Evolutionary conservation across 1,140 invertebrate species (phyloP).

Genomic region (Drosophila tsacasi): DNA sequence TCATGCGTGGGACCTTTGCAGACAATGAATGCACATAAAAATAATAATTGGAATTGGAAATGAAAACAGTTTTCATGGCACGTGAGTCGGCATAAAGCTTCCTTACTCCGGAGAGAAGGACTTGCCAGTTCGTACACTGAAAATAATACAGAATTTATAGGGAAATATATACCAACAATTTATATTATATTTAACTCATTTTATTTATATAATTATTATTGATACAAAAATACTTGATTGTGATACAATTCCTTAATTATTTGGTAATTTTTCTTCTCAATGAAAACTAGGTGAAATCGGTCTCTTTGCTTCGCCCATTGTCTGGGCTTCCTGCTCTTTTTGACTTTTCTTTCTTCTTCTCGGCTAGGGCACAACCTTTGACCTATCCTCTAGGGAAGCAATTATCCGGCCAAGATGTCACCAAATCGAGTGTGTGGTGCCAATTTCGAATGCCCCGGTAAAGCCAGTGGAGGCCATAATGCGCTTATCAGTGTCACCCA

Average conservation of each 20-base stretch:
- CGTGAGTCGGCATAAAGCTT: constrained; percentile 66
- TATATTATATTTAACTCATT: background rate
- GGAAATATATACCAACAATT: background rate
- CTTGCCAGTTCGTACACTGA: background rate
- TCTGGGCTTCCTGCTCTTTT: background rate
- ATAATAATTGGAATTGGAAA: constrained; percentile 81
- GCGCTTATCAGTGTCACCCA: constrained; percentile 75
- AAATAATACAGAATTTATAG: background rate
- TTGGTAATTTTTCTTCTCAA: constrained; percentile 32
- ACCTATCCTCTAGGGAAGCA: constrained; percentile 34
- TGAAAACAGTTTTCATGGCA: constrained; percentile 77
- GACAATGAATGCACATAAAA: constrained; percentile 82
- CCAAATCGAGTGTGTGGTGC: constrained; percentile 23
- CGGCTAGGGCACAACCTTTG: constrained; percentile 39
- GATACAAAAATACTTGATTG: background rate
- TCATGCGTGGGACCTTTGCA: constrained; percentile 58
- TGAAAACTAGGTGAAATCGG: constrained; percentile 15
- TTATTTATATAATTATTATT: background rate
- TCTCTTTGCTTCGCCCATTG: background rate
- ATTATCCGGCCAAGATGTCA: constrained; percentile 42
- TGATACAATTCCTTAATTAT: background rate
- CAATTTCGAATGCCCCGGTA: constrained; percentile 24
- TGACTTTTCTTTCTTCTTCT: background rate
- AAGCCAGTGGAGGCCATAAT: constrained; percentile 68
- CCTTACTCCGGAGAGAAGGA: background rate